Base-by-base conservation (phyloP, 1,140 invertebrate species). In the Vanessa atalanta region DNA sequence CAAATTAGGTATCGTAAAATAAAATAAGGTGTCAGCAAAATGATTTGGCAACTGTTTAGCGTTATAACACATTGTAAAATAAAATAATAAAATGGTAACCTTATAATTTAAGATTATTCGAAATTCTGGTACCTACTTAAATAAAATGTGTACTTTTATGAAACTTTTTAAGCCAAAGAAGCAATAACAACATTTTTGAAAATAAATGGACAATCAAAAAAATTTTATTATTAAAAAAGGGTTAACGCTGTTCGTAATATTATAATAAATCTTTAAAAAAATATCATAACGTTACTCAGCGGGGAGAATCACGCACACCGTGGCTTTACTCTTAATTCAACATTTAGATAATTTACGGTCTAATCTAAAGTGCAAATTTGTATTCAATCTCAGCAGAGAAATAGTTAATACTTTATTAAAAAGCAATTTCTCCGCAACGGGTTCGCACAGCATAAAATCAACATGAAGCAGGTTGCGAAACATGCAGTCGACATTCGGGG, bases 401-500 rank as follows among this genome's bases (percentile, higher is more conserved):
- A 57, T 67, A 50, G 60, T 71, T 77, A 71, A 77, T 71, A 65
- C 60, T 73, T 61, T 70, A 79, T 79, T 78, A 78, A 80, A 80
- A 80, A 73, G 79, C 79, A 81, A 79, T 79, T 74, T 76, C 74
- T 76, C 65, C 57, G 65, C 61, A 76, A 60, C 69, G 57, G 71
- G 72, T 78, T 65, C 76, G 71, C 71, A 75, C 70, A 80, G 70
- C 79, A 74, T 79, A 84, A 83, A 88, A 87, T 82, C 79, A 87
- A 86, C 84, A 84, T 75, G 67, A 77, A 76, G 76, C 80, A 78
- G 81, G 83, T 84, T 81, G 83, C 80, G 77, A 75, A 83, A 81
- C 79, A 74, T 79, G 81, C 82, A 83, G 84, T 80, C 81, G 83
- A 84, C 85, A 82, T 82, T 83, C 65, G 68, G 82, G 88, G 88